Conservation (phyloP, 2,888 invertebrate species). For the Podotricha telesiphe region DNA sequence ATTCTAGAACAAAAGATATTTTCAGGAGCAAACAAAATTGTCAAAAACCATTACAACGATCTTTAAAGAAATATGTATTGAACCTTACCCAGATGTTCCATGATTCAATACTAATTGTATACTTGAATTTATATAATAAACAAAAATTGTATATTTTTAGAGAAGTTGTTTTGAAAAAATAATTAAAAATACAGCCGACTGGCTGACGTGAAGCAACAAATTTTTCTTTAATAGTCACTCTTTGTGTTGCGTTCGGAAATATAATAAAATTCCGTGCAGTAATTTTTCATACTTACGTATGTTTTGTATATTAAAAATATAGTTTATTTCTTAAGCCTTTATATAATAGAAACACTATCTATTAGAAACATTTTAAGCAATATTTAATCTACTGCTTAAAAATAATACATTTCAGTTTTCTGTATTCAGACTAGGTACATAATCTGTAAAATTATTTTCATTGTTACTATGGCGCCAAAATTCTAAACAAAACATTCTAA, state of each 20-base stretch:
- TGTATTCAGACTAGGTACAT: background rate
- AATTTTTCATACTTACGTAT: background rate
- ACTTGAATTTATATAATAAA: constrained; percentile 28
- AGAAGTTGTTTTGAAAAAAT: constrained; percentile 76
- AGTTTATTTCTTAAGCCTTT: background rate
- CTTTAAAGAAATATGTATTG: constrained; percentile 44
- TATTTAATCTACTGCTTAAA: background rate
- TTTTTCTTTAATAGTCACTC: constrained; percentile 53
- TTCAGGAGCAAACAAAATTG: constrained; percentile 55
- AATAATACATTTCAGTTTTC: background rate
- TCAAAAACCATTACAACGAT: constrained; percentile 51
- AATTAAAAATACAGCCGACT: constrained; percentile 73
- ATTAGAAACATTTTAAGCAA: too few relatives aligned
- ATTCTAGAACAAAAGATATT: constrained; percentile 77
- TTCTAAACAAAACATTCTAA: constrained; percentile 55
- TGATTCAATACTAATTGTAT: constrained; percentile 55
- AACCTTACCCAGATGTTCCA: constrained; percentile 72
- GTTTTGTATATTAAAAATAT: background rate
- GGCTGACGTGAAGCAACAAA: constrained; percentile 80
- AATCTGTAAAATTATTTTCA: background rate
- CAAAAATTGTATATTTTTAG: constrained; percentile 45
- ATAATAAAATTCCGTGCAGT: background rate
- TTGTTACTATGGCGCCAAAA: constrained; percentile 66
- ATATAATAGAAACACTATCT: background rate
- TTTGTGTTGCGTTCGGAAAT: constrained; percentile 41